Evolutionary conservation across 2,888 invertebrate genomes (phyloP), one percentile per base, ranked within the genome.

Genomic region (Clivina fossor): DNA sequence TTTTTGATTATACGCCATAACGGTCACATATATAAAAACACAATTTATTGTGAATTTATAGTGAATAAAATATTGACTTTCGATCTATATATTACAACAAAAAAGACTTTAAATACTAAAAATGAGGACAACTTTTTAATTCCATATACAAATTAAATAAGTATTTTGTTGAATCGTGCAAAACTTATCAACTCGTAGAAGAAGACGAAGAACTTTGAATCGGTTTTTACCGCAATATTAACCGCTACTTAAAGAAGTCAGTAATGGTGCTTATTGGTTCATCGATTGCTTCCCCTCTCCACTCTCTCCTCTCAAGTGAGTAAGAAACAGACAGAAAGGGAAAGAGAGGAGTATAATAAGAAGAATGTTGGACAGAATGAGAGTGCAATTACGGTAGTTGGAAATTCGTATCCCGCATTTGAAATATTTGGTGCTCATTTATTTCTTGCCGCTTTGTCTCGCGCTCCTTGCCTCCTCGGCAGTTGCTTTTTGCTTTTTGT

Each of bases 401-500:
- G 41, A 33, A 43, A 43, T 41, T 51, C 51, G 24, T n/a, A n/a
- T n/a, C n/a, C n/a, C n/a, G n/a, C 43, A 51, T 50, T 32, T 50
- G 40, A 50, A 40, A 51, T 51, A 51, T 51, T 41, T 43, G 32
- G 8, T 41, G 33, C 51, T 51, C 41, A 51, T 43, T 51, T 43
- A 51, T 51, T 51, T 43, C 41, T 41, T 41, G 43, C 32, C 43
- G 32, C 43, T 46, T 51, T 51, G 51, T 51, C 51, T 43, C 24
- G n/a, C 18, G 33, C 19, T 30, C 37, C 33, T 20, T 16, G 32
- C 38, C 26, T 35, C 33, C 48, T 48, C 26, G 49, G 26, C 49
- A 16, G 24, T 37, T 38, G 16, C 38, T 15, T 16, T 15, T 30
- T 9, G 41, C 24, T 51, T 51, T 51, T 41, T 51, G 51, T 51